Conservation (phyloP, 2,888 invertebrate genomes). For the Schrankia costaestrigalis region DNA sequence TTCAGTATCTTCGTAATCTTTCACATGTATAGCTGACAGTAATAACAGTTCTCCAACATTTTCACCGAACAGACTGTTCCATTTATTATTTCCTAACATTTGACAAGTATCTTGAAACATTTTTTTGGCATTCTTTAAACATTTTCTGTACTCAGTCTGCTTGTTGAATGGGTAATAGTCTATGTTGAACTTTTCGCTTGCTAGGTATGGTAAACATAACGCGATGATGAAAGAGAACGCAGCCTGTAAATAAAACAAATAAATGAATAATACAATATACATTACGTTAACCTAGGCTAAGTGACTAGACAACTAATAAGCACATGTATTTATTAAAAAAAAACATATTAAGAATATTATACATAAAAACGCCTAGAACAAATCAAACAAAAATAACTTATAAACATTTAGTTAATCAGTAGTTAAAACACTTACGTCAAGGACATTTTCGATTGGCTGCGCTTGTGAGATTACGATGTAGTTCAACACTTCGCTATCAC, state of each 20-base stretch:
- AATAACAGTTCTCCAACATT: slow-evolving; percentile 63
- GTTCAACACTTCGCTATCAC: slow-evolving; percentile 46
- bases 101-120: slow-evolving; percentile 55
- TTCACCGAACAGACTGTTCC: slow-evolving; percentile 61
- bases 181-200: slow-evolving; percentile 54
- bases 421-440: slow-evolving; percentile 45
- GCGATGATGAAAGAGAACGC: slow-evolving; percentile 61
- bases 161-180: slow-evolving; percentile 33
- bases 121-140: slow-evolving; percentile 40
- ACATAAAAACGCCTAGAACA: background rate
- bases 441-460: slow-evolving; percentile 15
- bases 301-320: no score
- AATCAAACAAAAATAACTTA: background rate
- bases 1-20: slow-evolving; percentile 54
- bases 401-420: background rate
- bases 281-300: no score
- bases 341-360: no score
- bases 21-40: slow-evolving; percentile 49
- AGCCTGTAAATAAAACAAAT: no score
- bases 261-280: no score
- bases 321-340: no score
- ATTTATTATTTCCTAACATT: slow-evolving; percentile 53
- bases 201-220: slow-evolving; percentile 63
- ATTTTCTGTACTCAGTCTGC: slow-evolving; percentile 29
- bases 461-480: slow-evolving; percentile 25